Evolutionary conservation across 2,113 vertebrate genomes (phyloP).

Genomic region (Saguinus midas): DNA sequence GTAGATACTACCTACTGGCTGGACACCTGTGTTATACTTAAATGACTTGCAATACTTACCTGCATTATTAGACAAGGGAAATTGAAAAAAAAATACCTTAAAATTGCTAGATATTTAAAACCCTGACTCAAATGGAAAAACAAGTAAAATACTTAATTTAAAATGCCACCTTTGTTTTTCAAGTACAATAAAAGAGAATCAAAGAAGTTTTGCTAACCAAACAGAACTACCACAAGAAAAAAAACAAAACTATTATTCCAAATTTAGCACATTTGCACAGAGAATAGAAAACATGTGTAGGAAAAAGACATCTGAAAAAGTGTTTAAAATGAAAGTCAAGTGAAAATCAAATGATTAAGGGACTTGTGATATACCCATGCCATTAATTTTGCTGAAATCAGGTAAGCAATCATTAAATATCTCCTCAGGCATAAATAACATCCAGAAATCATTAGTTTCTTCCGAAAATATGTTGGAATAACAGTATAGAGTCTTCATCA

Average conservation of each 20-base stretch:
- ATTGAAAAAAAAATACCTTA: neutral
- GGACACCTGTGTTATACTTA: neutral
- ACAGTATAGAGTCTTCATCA: neutral
- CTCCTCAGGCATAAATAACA: conserved; percentile 39
- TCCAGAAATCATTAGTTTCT: conserved; percentile 27
- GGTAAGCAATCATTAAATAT: conserved; percentile 34
- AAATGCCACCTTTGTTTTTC: conserved; percentile 28
- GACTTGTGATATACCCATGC: neutral
- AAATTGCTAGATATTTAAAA: conserved; percentile 44
- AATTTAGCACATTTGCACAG: conserved; percentile 3
- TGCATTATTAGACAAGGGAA: neutral
- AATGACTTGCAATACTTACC: conserved; percentile 52
- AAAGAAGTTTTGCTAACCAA: conserved; percentile 34
- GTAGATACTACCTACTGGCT: neutral
- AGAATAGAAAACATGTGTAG: neutral
- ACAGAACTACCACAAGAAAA: neutral
- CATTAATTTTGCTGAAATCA: conserved; percentile 43
- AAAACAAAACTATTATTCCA: conserved; percentile 21
- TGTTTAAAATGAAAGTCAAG: conserved; percentile 41
- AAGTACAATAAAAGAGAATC: neutral
- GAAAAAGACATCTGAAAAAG: neutral
- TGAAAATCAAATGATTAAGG: neutral
- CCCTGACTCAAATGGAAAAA: conserved; percentile 29
- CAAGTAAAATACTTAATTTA: conserved; percentile 27
- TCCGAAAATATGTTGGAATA: conserved; percentile 32